A percentile compares a stretch with the other conserved stretches of the same genome.
These are phyloP conservation scores for Chrysochloris asiatica DNA, from an alignment of 2,113 vertebrate genomes.

Conservation along the genomic window DNA sequence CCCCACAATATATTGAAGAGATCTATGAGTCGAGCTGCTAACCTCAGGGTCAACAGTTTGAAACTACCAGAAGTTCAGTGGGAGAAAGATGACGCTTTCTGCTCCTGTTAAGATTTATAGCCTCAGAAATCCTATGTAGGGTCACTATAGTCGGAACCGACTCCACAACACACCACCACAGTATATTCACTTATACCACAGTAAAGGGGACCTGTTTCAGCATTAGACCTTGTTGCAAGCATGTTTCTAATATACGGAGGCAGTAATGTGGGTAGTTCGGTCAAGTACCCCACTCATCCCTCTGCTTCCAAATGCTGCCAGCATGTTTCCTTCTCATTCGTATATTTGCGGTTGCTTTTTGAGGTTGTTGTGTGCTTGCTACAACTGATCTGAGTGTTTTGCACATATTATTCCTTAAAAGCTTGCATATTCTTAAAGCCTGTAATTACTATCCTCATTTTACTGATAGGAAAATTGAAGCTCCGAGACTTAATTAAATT, in stretches of 20 bases:
- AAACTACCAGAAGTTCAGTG: too few species aligned
- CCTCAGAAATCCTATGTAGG: too few species aligned
- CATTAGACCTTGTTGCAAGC: fast-evolving
- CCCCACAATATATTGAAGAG: too few species aligned
- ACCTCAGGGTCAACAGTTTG: too few species aligned
- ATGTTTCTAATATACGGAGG: not conserved
- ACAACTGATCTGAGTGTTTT: fast-evolving
- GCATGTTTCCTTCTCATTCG: not conserved
- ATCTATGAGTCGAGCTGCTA: too few species aligned
- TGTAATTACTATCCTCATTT: not conserved
- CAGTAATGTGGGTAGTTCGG: not conserved
- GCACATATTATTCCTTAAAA: not conserved
- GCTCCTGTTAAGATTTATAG: too few species aligned
- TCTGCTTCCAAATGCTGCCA: not conserved
- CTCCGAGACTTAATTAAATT: not conserved
- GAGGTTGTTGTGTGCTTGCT: not conserved
- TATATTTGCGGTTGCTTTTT: not conserved
- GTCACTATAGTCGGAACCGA: too few species aligned
- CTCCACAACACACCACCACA: too few species aligned
- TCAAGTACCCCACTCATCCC: not conserved
- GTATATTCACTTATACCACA: not conserved
- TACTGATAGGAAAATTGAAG: not conserved
- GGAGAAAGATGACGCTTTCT: too few species aligned
- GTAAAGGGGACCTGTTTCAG: not conserved
- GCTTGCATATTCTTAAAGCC: too few species aligned